A percentile compares a stretch with the other conserved stretches of the same genome.
Conservation (phyloP, 2,113 vertebrate genomes). For the Cryptotis parvus region DNA sequence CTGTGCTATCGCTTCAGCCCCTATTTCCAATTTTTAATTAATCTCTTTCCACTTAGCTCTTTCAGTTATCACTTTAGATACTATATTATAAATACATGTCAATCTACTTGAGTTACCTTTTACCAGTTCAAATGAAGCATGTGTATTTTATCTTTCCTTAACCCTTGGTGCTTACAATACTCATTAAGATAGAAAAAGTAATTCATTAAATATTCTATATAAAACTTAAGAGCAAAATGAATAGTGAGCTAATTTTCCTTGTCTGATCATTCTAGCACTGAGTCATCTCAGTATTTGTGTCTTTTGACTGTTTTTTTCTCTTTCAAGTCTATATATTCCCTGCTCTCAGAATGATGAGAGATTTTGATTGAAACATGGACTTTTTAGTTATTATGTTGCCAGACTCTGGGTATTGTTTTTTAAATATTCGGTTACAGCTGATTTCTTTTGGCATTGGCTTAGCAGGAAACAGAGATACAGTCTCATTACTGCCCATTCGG, state of each 20-base stretch:
- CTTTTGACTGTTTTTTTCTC: background rate
- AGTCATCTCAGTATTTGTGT: background rate
- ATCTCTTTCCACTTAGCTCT: background rate
- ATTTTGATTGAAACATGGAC: conserved; percentile 29
- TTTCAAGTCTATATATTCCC: conserved; percentile 35
- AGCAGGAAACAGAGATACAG: background rate
- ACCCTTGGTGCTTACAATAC: background rate
- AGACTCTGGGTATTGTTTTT: background rate
- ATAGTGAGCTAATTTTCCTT: background rate
- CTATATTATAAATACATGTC: conserved; percentile 1
- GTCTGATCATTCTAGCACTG: background rate
- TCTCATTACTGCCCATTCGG: background rate
- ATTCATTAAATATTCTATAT: too few species aligned
- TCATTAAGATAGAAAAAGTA: too few species aligned
- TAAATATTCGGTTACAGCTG: background rate
- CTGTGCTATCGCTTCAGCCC: too few species aligned
- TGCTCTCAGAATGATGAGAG: conserved; percentile 19
- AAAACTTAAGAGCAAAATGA: too few species aligned
- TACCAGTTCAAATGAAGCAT: conserved; percentile 13
- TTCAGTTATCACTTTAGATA: conserved; percentile 15
- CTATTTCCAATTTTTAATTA: too few species aligned
- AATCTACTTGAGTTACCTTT: background rate
- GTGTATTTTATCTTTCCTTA: background rate
- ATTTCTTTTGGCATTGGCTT: background rate
- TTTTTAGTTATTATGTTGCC: background rate